Conservation (phyloP, 2,888 invertebrate species). For the Orthosia incerta region DNA sequence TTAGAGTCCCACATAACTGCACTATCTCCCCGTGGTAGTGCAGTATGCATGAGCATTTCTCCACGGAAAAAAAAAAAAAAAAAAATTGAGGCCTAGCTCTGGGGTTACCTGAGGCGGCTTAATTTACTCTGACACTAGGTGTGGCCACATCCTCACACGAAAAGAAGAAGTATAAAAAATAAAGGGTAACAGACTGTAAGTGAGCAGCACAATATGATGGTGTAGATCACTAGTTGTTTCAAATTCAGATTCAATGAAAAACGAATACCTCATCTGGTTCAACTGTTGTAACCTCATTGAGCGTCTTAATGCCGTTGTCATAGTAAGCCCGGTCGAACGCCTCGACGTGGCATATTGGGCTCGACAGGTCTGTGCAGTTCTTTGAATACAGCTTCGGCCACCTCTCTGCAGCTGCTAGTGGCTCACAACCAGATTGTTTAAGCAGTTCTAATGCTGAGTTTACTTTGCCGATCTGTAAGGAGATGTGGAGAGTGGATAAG, state of each 20-base stretch:
- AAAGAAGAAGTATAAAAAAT: too few species aligned
- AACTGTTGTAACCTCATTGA: slow-evolving; percentile 68
- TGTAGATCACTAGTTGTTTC: not conserved
- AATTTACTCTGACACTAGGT: too few species aligned
- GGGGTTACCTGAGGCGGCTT: too few species aligned
- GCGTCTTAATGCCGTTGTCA: slow-evolving; percentile 67
- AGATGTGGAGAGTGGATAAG: not conserved
- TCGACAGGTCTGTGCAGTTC: slow-evolving; percentile 79
- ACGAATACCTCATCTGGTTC: not conserved
- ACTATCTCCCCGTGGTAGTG: too few species aligned
- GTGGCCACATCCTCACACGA: too few species aligned
- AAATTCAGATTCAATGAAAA: not conserved
- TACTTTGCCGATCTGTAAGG: slow-evolving; percentile 77
- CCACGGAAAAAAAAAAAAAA: too few species aligned
- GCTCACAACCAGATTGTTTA: slow-evolving; percentile 77
- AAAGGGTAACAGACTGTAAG: too few species aligned
- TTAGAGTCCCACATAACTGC: too few species aligned
- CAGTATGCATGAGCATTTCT: too few species aligned
- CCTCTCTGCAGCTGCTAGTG: slow-evolving; percentile 74
- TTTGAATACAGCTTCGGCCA: slow-evolving; percentile 81
- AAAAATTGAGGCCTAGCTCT: too few species aligned
- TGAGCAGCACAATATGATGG: not conserved
- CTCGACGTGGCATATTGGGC: slow-evolving; percentile 75
- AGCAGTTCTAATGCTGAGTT: slow-evolving; percentile 82
- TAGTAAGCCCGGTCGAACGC: slow-evolving; percentile 79